A percentile compares a stretch with the other conserved stretches of the same genome.
These are phyloP conservation scores for Wiebesia pumilae DNA, from an alignment of 1,140 invertebrate species.

Conservation along the genomic window DNA sequence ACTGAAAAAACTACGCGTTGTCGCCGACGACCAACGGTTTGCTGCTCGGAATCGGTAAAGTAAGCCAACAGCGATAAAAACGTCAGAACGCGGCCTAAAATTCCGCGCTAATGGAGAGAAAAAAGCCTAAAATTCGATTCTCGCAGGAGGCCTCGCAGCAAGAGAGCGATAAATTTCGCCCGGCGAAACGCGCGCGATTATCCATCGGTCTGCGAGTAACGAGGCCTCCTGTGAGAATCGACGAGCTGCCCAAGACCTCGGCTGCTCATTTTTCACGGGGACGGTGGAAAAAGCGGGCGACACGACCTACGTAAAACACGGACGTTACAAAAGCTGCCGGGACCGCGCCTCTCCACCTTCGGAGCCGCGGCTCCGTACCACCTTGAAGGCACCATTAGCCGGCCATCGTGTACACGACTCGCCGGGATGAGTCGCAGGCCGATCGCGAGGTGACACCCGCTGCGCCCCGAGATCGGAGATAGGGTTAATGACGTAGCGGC, in stretches of 20 bases:
- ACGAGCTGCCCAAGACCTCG: not conserved
- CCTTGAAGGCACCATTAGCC: slow-evolving; percentile 65
- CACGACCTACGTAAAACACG: not conserved
- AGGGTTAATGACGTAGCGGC: slow-evolving; percentile 69
- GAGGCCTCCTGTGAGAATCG: too few relatives aligned
- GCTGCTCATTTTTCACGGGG: not conserved
- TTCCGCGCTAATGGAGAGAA: not conserved
- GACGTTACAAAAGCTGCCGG: not conserved
- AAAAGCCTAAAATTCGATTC: not conserved
- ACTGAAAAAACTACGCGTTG: too few relatives aligned
- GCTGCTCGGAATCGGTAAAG: not conserved
- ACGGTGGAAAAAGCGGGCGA: not conserved
- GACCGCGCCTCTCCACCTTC: too few relatives aligned
- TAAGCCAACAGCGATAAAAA: not conserved
- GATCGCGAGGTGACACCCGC: slow-evolving; percentile 60
- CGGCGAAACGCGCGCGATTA: not conserved
- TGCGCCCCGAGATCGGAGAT: slow-evolving; percentile 66
- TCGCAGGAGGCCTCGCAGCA: not conserved
- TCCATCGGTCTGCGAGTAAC: not conserved
- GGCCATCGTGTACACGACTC: slow-evolving; percentile 64
- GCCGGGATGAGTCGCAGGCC: slow-evolving; percentile 20
- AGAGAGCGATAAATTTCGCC: not conserved
- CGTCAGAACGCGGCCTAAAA: too few relatives aligned
- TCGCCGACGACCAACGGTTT: too few relatives aligned
- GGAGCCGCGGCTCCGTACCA: not conserved